A percentile compares a stretch with the other conserved stretches of the same genome.
Evolutionary conservation across 2,113 vertebrate genomes (phyloP).

Genomic region (Falco punctatus): DNA sequence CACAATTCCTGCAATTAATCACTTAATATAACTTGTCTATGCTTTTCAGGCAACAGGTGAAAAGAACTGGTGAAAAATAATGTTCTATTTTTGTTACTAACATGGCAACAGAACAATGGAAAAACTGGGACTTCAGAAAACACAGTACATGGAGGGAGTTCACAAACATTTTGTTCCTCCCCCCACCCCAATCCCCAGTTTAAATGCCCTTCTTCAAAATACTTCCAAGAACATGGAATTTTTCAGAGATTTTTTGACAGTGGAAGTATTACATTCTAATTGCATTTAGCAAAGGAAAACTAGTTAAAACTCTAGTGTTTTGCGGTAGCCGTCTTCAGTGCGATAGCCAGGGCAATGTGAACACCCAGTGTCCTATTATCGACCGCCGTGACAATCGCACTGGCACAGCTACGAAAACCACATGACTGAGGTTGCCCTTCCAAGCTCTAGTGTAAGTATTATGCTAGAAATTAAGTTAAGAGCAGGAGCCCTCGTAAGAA

Average conservation of each 20-base stretch:
- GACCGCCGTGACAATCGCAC: background rate
- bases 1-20: background rate
- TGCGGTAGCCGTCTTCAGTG: background rate
- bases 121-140: background rate
- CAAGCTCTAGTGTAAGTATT: background rate
- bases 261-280: background rate
- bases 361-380: background rate
- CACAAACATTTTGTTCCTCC: background rate
- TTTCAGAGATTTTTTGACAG: background rate
- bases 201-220: background rate
- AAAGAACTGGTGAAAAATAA: background rate
- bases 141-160: background rate
- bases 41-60: background rate
- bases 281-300: background rate
- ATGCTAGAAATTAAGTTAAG: background rate
- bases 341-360: background rate
- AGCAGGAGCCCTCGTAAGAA: background rate
- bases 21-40: background rate
- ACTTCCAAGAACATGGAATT: background rate
- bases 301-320: background rate
- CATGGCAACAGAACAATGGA: background rate
- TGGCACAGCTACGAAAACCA: background rate
- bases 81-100: background rate
- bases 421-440: background rate
- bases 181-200: background rate